These are phyloP conservation scores for Halichoerus grypus DNA, from an alignment of 2,113 vertebrate species.

Conservation along the genomic window DNA sequence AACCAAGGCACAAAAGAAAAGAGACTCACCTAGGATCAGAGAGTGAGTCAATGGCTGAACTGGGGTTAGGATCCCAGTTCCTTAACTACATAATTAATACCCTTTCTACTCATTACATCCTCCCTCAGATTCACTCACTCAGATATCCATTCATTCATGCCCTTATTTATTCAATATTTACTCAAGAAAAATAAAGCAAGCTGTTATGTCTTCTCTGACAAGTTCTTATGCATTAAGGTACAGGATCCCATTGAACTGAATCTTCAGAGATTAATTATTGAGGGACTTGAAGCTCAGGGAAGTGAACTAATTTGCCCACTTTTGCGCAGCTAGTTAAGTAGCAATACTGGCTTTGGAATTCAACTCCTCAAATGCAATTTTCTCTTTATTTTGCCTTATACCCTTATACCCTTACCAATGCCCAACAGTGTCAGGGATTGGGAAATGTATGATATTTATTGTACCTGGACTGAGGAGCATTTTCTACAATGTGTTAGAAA, in stretches of 20 bases:
- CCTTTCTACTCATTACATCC: not conserved
- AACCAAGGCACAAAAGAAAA: not conserved
- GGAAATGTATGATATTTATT: not conserved
- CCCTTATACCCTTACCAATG: not conserved
- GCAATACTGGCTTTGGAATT: not conserved
- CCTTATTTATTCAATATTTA: not conserved
- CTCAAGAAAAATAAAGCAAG: not conserved
- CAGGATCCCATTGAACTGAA: not conserved
- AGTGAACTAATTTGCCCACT: not conserved
- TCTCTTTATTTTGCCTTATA: not conserved
- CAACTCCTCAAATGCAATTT: not conserved
- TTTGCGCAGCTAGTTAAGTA: not conserved
- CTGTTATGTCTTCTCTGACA: not conserved
- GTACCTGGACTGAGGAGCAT: not conserved
- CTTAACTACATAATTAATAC: not conserved
- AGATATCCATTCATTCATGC: not conserved
- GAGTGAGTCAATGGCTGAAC: not conserved
- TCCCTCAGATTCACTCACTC: not conserved
- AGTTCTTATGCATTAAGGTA: not conserved
- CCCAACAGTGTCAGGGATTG: not conserved
- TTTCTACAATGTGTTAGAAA: not conserved
- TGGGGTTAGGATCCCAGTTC: accelerated
- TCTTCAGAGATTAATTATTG: not conserved
- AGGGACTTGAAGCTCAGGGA: not conserved
- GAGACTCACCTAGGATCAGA: not conserved